These are phyloP conservation scores for Anas flavirostris DNA, from an alignment of 2,797 vertebrate species.

Conservation along the genomic window DNA sequence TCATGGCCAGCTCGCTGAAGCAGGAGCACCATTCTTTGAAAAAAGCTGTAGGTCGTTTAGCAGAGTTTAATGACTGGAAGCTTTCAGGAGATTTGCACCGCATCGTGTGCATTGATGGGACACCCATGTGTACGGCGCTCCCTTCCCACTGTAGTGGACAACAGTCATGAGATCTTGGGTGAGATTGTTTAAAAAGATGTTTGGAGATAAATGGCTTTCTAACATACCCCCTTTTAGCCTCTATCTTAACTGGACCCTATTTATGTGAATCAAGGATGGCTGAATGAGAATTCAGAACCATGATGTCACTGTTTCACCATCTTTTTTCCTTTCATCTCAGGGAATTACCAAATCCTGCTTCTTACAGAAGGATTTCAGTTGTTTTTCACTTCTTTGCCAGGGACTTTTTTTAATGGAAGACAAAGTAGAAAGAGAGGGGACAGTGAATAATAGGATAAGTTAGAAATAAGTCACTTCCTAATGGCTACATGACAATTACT, in stretches of 20 bases:
- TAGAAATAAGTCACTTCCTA: background rate
- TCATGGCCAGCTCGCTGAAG: slow-evolving; percentile 27
- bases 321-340: background rate
- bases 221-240: background rate
- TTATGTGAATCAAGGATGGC: background rate
- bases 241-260: background rate
- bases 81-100: slow-evolving; percentile 11
- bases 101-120: background rate
- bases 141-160: background rate
- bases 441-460: background rate
- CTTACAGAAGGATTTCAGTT: background rate
- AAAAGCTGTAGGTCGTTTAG: slow-evolving; percentile 7
- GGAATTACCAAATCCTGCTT: background rate
- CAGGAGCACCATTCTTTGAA: slow-evolving; percentile 3
- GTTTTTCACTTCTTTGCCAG: background rate
- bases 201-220: background rate
- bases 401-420: background rate
- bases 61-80: slow-evolving; percentile 26
- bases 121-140: background rate
- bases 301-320: background rate
- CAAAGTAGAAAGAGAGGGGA: background rate
- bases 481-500: background rate
- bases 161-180: background rate
- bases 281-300: background rate
- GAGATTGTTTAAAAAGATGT: background rate